Evolutionary conservation across 2,888 invertebrate species (phyloP), one percentile per base, ranked within the genome.

Genomic region (Seira sanloemensis): DNA sequence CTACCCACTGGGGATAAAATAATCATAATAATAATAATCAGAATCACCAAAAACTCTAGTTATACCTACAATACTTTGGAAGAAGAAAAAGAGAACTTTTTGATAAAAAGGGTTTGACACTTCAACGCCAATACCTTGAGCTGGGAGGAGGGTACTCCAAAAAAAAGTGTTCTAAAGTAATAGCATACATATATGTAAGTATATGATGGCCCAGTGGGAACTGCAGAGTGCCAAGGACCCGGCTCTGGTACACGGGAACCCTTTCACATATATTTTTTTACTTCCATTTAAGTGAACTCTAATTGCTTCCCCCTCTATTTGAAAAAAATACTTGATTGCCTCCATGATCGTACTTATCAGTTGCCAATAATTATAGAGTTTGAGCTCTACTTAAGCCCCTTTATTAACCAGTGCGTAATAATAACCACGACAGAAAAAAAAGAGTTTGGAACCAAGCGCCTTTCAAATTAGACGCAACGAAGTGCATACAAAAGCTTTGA

Each of bases 311-410:
- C 7, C 21, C 50, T 18, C 50, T 62, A 62, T 62, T 62, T 19
- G 5, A 23, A 62, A 23, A n/a, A 7, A 50, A 50, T n/a, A n/a
- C n/a, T 37, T 37, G 62, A 62, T 5, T 62, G 1, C 62, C 62
- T 62, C 19, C 54, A 65, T 73, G 7, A 18, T 67, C 69, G n/a
- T 68, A 26, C 37, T 71, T 25, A 67, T 73, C 25, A 68, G 73
- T 68, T 80, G 80, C 80, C 68, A 74, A 80, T 80, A 80, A 80
- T 80, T 80, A 80, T 37, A 80, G 58, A 73, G 66, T 78, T 54
- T 19, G 72, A 0, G 25, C 37, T 37, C 68, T 67, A 26, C 69
- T 58, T 37, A 78, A n/a, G n/a, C n/a, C 65, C 54, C 68, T 21
- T 74, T 62, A 54, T 58, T 68, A 80, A 68, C 46, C 25, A 67